Evolutionary conservation across 2,797 vertebrate genomes (phyloP).

Genomic region (Bryconaethiops microstoma): DNA sequence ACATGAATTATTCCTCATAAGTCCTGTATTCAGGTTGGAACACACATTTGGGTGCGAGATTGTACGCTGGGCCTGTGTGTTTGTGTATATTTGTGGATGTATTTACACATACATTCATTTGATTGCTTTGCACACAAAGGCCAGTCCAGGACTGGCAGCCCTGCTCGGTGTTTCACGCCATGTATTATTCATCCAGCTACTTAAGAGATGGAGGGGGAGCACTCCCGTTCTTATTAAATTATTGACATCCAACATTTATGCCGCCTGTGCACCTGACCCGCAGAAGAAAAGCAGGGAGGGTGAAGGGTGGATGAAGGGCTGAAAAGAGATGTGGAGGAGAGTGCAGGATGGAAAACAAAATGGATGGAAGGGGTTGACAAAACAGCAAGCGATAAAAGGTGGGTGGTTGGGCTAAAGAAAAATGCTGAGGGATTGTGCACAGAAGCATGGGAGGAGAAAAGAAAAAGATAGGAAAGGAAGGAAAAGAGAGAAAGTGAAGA

Average conservation of each 20-base stretch:
- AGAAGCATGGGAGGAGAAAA: not conserved
- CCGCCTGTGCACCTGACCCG: slow-evolving; percentile 64
- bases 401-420: not conserved
- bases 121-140: slow-evolving; percentile 21
- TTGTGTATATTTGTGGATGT: slow-evolving; percentile 22
- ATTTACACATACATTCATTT: slow-evolving; percentile 44
- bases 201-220: slow-evolving; percentile 65
- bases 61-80: not conserved
- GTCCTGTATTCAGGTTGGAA: not conserved
- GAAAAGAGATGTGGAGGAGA: not conserved
- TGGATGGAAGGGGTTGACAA: not conserved
- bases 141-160: not conserved
- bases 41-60: not conserved
- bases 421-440: not conserved
- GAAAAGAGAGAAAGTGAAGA: not conserved
- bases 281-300: slow-evolving; percentile 47
- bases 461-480: not conserved
- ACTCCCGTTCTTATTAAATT: slow-evolving; percentile 73
- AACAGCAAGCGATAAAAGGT: not conserved
- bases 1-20: not conserved
- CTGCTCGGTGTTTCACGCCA: slow-evolving; percentile 23
- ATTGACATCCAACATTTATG: slow-evolving; percentile 76
- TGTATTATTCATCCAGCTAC: slow-evolving; percentile 72
- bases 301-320: not conserved
- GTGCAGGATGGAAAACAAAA: not conserved